These are phyloP conservation scores for Drosophila meridionalis DNA, from an alignment of 2,888 invertebrate species.

Conservation along the genomic window DNA sequence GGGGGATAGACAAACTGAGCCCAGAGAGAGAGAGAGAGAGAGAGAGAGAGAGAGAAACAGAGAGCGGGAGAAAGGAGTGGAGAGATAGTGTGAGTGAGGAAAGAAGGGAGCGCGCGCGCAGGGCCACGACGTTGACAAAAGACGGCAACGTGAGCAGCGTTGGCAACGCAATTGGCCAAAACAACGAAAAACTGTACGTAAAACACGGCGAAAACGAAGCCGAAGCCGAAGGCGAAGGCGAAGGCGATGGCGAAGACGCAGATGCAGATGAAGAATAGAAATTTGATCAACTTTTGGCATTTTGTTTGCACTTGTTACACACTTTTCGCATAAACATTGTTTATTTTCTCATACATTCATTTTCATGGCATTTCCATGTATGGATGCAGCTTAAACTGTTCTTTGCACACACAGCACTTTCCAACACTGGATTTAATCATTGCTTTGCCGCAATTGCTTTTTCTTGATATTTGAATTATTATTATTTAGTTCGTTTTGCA, in stretches of 20 bases:
- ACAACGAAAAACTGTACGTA: constrained; percentile 51
- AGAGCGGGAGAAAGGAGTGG: constrained; percentile 9
- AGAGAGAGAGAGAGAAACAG: neutral
- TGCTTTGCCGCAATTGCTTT: constrained; percentile 17
- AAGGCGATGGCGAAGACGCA: constrained; percentile 20
- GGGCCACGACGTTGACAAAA: constrained; percentile 72
- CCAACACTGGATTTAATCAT: constrained; percentile 18
- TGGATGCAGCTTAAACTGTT: constrained; percentile 31
- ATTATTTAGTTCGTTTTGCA: constrained; percentile 48
- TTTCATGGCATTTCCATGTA: neutral
- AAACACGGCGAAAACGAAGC: constrained; percentile 36
- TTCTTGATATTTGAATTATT: constrained; percentile 9
- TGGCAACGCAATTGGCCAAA: constrained; percentile 52
- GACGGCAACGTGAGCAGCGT: constrained; percentile 37
- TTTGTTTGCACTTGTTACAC: constrained; percentile 38
- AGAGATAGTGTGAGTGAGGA: constrained; percentile 6
- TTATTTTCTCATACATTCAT: constrained; percentile 5
- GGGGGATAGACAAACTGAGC: constrained; percentile 11
- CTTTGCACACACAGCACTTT: constrained; percentile 54
- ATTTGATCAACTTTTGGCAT: constrained; percentile 24
- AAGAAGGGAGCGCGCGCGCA: constrained; percentile 40
- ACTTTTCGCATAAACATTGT: constrained; percentile 12
- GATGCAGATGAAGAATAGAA: constrained; percentile 27
- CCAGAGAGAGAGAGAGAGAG: neutral
- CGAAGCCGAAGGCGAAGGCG: constrained; percentile 1